Base-by-base conservation (phyloP, 2,113 vertebrate genomes). In the Gallinago media region DNA sequence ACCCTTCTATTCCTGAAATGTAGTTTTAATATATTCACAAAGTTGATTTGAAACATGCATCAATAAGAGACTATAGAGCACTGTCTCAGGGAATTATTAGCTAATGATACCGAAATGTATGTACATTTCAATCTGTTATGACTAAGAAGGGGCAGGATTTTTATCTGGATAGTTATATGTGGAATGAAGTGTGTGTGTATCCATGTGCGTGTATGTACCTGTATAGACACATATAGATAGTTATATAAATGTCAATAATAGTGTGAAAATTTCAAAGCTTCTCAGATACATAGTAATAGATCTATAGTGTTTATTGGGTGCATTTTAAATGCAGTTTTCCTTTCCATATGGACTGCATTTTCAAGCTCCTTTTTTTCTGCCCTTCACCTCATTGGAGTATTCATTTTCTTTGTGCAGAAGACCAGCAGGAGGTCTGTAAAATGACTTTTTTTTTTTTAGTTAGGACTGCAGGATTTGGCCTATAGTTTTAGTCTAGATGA, bases 401-500 rank as follows among this genome's bases (percentile, higher is more conserved):
- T 94, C 50, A 32, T 61, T 85, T 91, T 87, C 93, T 88, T 83
- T 75, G 38, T 65, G n/a, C 27, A 49, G 32, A 59, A 80, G 55
- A 73, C 40, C 75, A 81, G 89, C 77, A 91, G 84, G 89, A 92
- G 62, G 47, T 72, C 80, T 87, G 44, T 52, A 78, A 88, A 92
- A 86, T 42, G 12, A 34, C 61, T 10, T 29, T 54, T 11, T 22
- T 72, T 63, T 74, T 50, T 49, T 80, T 9, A 27, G 18, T 59
- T 78, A 81, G 29, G 27, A 68, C 85, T 86, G 44, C 23, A 78
- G 38, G 38, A 58, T 80, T 89, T 83, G 71, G 32, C 74, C 63
- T 92, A 74, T 92, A 88, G 85, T 96, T 95, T 96, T 88, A 92
- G n/a, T 72, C 23, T 61, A 74, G 55, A 80, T 93, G 76, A 97